Evolutionary conservation across 2,888 invertebrate species (phyloP).

Genomic region (Pachymerium ferrugineum): DNA sequence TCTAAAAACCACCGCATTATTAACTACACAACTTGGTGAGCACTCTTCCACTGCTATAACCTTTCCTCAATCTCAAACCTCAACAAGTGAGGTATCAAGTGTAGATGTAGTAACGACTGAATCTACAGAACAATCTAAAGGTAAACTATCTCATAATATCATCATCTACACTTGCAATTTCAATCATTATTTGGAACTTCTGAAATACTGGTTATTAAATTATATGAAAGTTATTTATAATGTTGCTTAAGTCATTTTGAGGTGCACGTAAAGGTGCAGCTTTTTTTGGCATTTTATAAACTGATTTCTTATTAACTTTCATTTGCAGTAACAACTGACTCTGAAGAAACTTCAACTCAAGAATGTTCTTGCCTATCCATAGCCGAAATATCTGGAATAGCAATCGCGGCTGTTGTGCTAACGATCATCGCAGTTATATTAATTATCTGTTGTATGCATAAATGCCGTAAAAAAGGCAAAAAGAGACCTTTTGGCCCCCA

Average conservation of each 20-base stretch:
- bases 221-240: too few relatives aligned
- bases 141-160: too few relatives aligned
- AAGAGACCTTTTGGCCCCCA: neutral
- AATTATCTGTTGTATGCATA: neutral
- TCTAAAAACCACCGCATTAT: neutral
- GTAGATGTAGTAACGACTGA: neutral
- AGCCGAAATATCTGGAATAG: neutral
- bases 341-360: neutral
- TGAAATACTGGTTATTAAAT: too few relatives aligned
- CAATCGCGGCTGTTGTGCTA: too few relatives aligned
- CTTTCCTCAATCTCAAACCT: neutral
- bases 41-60: neutral
- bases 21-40: neutral
- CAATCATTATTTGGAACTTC: too few relatives aligned
- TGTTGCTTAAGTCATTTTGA: too few relatives aligned
- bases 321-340: neutral
- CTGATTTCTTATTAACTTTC: neutral
- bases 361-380: neutral
- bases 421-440: neutral
- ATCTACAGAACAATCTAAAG: too few relatives aligned
- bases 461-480: neutral
- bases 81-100: neutral
- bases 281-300: too few relatives aligned
- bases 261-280: too few relatives aligned
- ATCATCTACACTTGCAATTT: too few relatives aligned